Evolutionary conservation across 2,113 vertebrate genomes (phyloP).

Genomic region (Pica pica): DNA sequence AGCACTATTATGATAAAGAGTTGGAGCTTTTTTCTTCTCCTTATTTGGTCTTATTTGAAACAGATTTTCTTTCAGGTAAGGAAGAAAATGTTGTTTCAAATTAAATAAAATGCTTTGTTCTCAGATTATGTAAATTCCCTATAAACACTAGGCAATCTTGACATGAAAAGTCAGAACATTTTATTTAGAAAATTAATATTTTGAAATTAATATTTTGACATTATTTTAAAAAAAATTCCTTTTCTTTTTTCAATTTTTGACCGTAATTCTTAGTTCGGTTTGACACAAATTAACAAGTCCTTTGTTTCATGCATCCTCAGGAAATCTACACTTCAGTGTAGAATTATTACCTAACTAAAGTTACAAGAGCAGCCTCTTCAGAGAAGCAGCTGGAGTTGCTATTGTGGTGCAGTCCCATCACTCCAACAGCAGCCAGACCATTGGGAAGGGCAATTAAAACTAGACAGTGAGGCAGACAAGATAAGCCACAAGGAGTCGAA

Average conservation of each 20-base stretch:
- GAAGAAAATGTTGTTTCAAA: not conserved
- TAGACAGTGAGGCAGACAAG: not conserved
- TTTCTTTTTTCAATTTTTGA: not conserved
- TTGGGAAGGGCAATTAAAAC: not conserved
- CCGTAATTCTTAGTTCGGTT: not conserved
- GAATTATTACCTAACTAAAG: not conserved
- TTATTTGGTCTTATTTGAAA: not conserved
- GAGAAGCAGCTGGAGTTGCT: not conserved
- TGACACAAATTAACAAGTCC: not conserved
- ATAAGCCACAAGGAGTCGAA: not conserved
- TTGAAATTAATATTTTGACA: not conserved
- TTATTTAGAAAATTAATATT: not conserved
- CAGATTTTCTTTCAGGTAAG: not conserved
- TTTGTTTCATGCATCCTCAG: not conserved
- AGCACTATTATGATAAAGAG: not conserved
- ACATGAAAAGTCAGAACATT: not conserved
- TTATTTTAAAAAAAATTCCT: not conserved
- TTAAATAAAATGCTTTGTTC: not conserved
- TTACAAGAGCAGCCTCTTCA: not conserved
- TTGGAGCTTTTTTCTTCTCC: fast-evolving
- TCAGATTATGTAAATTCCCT: not conserved
- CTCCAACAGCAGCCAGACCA: not conserved
- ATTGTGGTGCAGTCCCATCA: fast-evolving
- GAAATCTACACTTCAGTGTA: not conserved
- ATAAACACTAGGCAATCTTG: not conserved